These are phyloP conservation scores for Rhingia campestris DNA, from an alignment of 2,888 invertebrate genomes.

Conservation along the genomic window DNA sequence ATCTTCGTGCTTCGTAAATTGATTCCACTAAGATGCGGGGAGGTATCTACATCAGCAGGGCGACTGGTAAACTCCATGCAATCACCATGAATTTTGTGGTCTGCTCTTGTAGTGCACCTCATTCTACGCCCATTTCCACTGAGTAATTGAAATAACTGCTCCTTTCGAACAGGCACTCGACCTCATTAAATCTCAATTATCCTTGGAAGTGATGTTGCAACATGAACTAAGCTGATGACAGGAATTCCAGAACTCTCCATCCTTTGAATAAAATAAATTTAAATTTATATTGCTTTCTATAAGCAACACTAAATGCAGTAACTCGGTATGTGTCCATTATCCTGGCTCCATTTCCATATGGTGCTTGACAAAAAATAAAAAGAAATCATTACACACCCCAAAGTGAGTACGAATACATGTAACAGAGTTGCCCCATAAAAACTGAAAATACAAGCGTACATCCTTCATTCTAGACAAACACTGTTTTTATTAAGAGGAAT, in stretches of 20 bases:
- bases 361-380: background rate
- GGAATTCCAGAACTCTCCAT: background rate
- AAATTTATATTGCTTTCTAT: constrained; percentile 35
- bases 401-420: constrained; percentile 39
- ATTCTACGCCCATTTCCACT: constrained; percentile 7
- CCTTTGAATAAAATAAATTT: constrained; percentile 27
- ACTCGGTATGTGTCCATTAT: constrained; percentile 19
- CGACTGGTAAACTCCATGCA: constrained; percentile 1
- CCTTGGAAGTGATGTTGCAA: constrained; percentile 42
- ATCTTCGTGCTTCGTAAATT: constrained; percentile 49
- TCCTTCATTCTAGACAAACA: constrained; percentile 57
- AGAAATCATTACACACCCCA: background rate
- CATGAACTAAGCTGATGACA: constrained; percentile 11
- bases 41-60: background rate
- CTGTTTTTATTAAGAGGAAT: constrained; percentile 70
- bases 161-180: constrained; percentile 59
- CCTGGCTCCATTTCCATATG: background rate
- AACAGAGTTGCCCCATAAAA: constrained; percentile 33
- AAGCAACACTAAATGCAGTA: constrained; percentile 19
- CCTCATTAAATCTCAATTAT: constrained; percentile 71
- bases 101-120: background rate
- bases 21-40: constrained; percentile 32
- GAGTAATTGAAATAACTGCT: constrained; percentile 64
- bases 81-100: constrained; percentile 33
- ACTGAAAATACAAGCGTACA: constrained; percentile 52